Conservation (phyloP, 2,888 invertebrate genomes). For the Trichogramma dendrolimi region DNA sequence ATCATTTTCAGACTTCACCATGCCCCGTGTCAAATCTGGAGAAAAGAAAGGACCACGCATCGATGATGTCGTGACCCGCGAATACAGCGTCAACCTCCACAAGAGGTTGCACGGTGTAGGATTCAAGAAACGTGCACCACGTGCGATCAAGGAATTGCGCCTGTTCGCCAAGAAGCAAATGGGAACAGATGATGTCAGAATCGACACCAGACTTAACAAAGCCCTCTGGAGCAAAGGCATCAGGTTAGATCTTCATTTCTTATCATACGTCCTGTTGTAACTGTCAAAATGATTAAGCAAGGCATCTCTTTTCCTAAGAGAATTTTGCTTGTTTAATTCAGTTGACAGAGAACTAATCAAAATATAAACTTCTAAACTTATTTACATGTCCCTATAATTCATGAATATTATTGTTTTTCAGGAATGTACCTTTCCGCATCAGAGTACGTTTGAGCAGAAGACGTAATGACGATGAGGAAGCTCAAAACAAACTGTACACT, state of each 20-base stretch:
- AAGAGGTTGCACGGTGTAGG: conserved; percentile 96
- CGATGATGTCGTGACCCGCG: conserved; percentile 98
- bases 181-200: conserved; percentile 97
- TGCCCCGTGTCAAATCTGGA: conserved; percentile 70
- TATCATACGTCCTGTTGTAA: no score
- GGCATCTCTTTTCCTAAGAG: no score
- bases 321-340: no score
- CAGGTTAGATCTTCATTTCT: conserved; percentile 60
- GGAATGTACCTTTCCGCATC: conserved; percentile 97
- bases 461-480: conserved; percentile 99
- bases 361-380: no score
- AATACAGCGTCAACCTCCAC: conserved; percentile 97
- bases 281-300: no score
- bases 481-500: conserved; percentile 95
- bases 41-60: conserved; percentile 95
- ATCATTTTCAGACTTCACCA: conserved; percentile 46
- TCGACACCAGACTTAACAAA: conserved; percentile 97
- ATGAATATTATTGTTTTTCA: conserved; percentile 52
- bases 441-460: conserved; percentile 93
- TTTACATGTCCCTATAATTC: no score
- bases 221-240: conserved; percentile 98
- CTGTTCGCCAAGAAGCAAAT: conserved; percentile 97
- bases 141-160: conserved; percentile 95
- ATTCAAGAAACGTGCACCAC: conserved; percentile 94
- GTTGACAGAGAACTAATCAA: no score